Conservation (phyloP, 2,797 vertebrate species). For the Leptatherina wallacei region DNA sequence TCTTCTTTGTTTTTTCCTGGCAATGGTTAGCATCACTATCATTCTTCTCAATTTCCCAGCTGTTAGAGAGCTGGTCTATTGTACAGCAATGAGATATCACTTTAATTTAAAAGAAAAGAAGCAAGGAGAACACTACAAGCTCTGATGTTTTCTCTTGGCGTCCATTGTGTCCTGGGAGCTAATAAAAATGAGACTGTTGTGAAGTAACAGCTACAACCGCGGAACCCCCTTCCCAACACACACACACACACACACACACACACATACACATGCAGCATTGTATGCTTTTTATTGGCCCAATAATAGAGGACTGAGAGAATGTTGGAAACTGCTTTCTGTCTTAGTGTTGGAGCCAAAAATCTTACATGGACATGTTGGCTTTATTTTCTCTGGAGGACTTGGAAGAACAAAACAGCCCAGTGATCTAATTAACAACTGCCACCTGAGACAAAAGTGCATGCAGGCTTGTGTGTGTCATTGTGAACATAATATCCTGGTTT, state of each 20-base stretch:
- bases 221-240: constrained; percentile 14
- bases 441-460: constrained; percentile 43
- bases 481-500: constrained; percentile 18
- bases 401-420: constrained; percentile 49
- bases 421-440: constrained; percentile 71
- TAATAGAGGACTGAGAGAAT: constrained; percentile 66
- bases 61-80: constrained; percentile 56
- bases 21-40: constrained; percentile 45
- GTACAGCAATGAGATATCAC: constrained; percentile 75
- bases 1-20: constrained; percentile 19
- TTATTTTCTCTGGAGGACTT: constrained; percentile 59
- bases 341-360: constrained; percentile 61
- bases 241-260: constrained; percentile 4
- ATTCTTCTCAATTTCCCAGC: constrained; percentile 61
- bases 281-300: constrained; percentile 77
- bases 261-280: constrained; percentile 33
- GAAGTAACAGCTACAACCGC: constrained; percentile 39
- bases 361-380: constrained; percentile 67
- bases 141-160: constrained; percentile 65
- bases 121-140: constrained; percentile 49
- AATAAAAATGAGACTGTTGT: constrained; percentile 72
- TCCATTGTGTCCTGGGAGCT: constrained; percentile 67
- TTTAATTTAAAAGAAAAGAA: constrained; percentile 76
- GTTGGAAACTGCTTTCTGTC: constrained; percentile 59
- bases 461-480: constrained; percentile 13